Evolutionary conservation across 2,888 invertebrate genomes (phyloP).

Genomic region (Pandemis heparana): DNA sequence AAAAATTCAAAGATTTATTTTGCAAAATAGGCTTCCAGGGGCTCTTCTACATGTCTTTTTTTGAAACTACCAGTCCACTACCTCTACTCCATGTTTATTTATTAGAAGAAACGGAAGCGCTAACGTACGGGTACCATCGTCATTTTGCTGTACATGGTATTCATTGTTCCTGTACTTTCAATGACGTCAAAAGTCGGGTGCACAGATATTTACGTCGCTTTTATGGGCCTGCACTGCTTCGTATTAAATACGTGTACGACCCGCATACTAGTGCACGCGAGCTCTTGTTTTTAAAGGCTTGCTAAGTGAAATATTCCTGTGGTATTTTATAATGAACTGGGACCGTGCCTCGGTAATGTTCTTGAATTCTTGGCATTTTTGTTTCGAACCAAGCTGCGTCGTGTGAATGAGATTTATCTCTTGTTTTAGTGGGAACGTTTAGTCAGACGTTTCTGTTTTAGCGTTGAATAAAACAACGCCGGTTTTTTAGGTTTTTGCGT

Average conservation of each 20-base stretch:
- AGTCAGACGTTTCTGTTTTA: neutral
- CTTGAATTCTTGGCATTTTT: conserved; percentile 32
- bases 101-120: too few species aligned
- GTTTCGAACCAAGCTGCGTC: conserved; percentile 23
- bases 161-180: too few species aligned
- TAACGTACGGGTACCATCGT: too few species aligned
- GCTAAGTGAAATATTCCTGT: conserved; percentile 30
- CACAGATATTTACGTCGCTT: too few species aligned
- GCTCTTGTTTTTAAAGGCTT: conserved; percentile 1
- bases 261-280: neutral
- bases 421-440: conserved; percentile 2
- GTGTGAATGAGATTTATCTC: conserved; percentile 22
- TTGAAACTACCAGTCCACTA: too few species aligned
- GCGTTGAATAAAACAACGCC: neutral
- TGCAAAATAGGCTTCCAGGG: too few species aligned
- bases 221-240: neutral
- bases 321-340: conserved; percentile 41
- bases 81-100: too few species aligned
- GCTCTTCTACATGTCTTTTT: too few species aligned
- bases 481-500: neutral
- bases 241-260: neutral
- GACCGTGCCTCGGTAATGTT: conserved; percentile 30
- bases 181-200: too few species aligned
- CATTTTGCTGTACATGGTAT: too few species aligned
- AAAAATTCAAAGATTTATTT: too few species aligned